Conservation (phyloP, 2,113 vertebrate species). For the Benthochromis sp. region DNA sequence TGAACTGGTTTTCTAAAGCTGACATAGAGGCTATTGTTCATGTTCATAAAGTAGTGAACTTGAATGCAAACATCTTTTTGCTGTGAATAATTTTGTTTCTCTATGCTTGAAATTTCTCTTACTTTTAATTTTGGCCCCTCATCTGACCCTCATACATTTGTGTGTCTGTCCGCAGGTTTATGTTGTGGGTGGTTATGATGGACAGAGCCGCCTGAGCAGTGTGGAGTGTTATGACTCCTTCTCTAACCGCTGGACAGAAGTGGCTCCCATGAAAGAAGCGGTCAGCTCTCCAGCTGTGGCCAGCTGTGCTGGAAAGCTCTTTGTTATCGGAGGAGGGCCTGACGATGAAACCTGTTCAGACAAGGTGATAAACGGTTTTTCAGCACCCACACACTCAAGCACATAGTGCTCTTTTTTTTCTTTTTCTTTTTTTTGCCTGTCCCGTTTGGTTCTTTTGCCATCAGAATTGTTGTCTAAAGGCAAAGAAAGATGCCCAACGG, state of each 20-base stretch:
- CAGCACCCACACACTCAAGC: background rate
- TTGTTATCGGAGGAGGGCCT: constrained; percentile 92
- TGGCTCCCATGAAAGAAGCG: constrained; percentile 91
- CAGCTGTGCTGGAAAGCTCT: constrained; percentile 89
- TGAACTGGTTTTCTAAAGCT: constrained; percentile 30
- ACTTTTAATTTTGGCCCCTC: background rate
- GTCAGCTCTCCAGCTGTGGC: constrained; percentile 93
- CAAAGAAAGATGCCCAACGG: background rate
- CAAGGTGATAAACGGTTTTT: constrained; percentile 76
- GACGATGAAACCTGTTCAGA: constrained; percentile 97
- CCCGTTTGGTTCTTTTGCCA: background rate
- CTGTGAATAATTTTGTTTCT: background rate
- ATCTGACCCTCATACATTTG: background rate
- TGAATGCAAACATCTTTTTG: background rate
- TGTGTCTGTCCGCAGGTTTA: constrained; percentile 78
- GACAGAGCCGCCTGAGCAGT: constrained; percentile 91
- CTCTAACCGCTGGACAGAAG: constrained; percentile 96
- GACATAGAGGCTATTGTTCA: background rate
- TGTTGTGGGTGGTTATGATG: constrained; percentile 93
- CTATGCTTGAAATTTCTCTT: background rate
- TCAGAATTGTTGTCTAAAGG: background rate
- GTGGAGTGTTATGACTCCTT: constrained; percentile 97
- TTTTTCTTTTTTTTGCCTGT: background rate
- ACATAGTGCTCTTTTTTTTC: background rate
- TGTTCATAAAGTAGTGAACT: background rate